Base-by-base conservation (phyloP, 53 echinoderm and acorn worm species). In the Antedon mediterranea region DNA sequence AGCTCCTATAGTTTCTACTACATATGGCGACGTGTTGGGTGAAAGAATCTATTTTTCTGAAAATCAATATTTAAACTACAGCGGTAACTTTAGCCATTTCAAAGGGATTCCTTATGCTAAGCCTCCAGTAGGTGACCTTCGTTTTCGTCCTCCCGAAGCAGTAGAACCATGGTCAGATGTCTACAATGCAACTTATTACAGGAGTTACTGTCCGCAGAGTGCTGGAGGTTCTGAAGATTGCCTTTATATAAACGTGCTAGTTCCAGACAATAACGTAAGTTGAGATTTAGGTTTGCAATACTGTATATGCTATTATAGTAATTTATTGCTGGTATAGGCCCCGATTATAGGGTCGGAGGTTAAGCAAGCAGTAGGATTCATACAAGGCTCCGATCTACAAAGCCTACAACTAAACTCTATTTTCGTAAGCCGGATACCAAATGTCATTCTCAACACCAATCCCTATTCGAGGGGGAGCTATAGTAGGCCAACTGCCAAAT, bases 31-130 rank as follows among this genome's bases (percentile, higher is more conserved):
- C 57, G 57, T 57, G 2, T 18, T 57, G 20, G 57, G 57, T 18
- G 57, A 57, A 26, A 57, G 23, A 26, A 3, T 57, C 11, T 57
- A 57, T 26, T 11, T 57, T 57, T 15, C 14, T 18, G 57, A 57
- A 57, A 23, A 57, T 57, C 7, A 57, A 57, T 57, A 57, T 23
- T 26, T 57, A 57, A 57, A 57, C 57, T 57, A 57, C 57, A 57
- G 57, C 23, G 57, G 57, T 57, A 18, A 57, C 23, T 57, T 57
- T 57, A 57, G 23, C 57, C 23, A 57, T 26, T 92, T 86, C 32
- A 81, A 43, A 78, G 92, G 89, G 33, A 86, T 86, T 31, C 90
- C 93, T 13, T 93, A 87, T 79, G 90, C 90, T 29, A 90, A 90
- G 43, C 90, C 93, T 27, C 93, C 93, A 32, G 76, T 87, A 4